Evolutionary conservation across 2,888 invertebrate genomes (phyloP), one percentile per base, ranked within the genome.

Genomic region (Neocrepidodera transversa): DNA sequence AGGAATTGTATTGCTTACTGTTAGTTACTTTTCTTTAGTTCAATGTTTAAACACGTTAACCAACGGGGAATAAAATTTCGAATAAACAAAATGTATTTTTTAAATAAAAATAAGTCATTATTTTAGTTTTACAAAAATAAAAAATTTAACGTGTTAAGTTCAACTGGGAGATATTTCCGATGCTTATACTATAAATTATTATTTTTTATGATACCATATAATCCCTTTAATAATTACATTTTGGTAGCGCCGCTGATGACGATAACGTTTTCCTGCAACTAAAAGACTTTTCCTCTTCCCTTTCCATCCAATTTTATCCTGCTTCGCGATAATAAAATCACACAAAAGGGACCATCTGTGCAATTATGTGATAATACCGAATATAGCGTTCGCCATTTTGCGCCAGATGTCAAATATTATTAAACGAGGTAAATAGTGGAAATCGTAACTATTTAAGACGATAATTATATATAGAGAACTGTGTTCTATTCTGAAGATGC

Each of bases 341-440:
- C 47, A 53, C 52, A 58, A 58, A 53, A 53, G 58, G 30, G 40
- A 40, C 48, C 58, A 58, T 58, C 58, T 58, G 58, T 42, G 58
- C 58, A 50, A 58, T 58, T 53, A 58, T 53, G 40, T 48, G 52
- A 57, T 53, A 48, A 53, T 58, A 48, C 42, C 40, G 36, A 53
- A 47, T 57, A 52, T 40, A 53, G 32, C 47, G 47, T 16, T 10
- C 48, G 45, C 18, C 40, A 35, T 48, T 53, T 42, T 48, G 53
- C 58, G 40, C 40, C 58, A 58, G 58, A 58, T 58, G 58, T 58
- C 58, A 58, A 53, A 58, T 48, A 32, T 42, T 43, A 53, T 47
- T 54, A 54, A 40, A 54, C 35, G 54, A 47, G 23, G 45, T 45
- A 54, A 54, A 36, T 30, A 36, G 36, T 16, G 11, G 45, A 45